A percentile compares a stretch with the other conserved stretches of the same genome.
Evolutionary conservation across 2,888 invertebrate genomes (phyloP).

Genomic region (Cosmia pyralina): DNA sequence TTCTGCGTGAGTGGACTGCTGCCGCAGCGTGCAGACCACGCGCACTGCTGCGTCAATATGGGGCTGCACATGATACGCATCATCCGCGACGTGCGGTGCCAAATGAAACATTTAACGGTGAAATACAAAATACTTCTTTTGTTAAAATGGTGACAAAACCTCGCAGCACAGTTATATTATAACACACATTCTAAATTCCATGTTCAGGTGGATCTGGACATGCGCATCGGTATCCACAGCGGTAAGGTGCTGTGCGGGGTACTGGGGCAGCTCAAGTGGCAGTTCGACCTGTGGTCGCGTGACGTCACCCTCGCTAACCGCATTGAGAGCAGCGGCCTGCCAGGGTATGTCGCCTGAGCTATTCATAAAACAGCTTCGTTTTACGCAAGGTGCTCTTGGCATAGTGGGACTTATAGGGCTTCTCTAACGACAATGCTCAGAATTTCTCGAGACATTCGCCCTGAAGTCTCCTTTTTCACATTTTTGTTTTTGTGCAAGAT

Average conservation of each 20-base stretch:
- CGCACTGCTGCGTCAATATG: conserved; percentile 97
- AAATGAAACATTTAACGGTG: conserved; percentile 19
- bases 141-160: background rate
- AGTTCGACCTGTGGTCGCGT: conserved; percentile 97
- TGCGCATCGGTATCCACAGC: conserved; percentile 99
- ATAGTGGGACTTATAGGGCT: no score
- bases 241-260: conserved; percentile 99
- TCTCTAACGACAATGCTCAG: background rate
- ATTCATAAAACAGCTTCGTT: background rate
- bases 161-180: background rate
- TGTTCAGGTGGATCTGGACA: conserved; percentile 92
- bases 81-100: conserved; percentile 93
- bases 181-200: background rate
- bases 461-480: background rate
- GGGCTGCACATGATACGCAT: conserved; percentile 98
- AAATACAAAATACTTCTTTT: background rate
- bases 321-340: conserved; percentile 98
- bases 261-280: conserved; percentile 97
- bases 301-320: conserved; percentile 99
- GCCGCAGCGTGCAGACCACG: conserved; percentile 94
- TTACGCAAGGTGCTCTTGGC: background rate
- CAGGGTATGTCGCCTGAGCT: conserved; percentile 92
- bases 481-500: background rate
- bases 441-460: background rate
- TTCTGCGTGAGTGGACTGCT: conserved; percentile 96